phyloP scores from a whole-genome alignment of 2,888 invertebrate species.

The Andrena flavipes region DNA sequence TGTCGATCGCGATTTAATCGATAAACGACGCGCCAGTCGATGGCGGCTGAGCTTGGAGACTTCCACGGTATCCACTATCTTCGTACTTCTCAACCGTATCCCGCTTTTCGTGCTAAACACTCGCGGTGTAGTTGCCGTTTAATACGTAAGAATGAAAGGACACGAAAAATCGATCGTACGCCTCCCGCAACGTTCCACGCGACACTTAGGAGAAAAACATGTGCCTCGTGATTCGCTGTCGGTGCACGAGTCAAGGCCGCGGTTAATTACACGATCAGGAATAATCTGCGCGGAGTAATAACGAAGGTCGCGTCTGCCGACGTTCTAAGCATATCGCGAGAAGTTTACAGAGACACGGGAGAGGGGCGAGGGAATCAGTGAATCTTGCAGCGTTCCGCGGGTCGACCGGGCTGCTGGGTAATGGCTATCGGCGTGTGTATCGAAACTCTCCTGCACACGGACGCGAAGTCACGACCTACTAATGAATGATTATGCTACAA shows the following conservation, averaged over 20 bases:
- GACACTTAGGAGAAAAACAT: background rate
- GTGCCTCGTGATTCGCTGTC: background rate
- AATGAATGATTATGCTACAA: constrained; percentile 84
- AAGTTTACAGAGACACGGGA: background rate
- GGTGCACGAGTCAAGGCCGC: background rate
- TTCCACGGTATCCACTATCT: too few species aligned
- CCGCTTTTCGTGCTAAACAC: background rate
- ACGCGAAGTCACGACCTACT: constrained; percentile 84
- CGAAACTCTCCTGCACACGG: constrained; percentile 65
- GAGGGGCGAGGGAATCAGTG: constrained; percentile 1
- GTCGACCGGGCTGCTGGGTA: constrained; percentile 32
- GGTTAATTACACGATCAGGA: background rate
- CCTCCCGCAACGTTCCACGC: background rate
- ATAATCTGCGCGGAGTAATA: background rate
- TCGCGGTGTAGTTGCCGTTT: too few species aligned
- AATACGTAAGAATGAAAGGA: too few species aligned
- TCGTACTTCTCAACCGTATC: too few species aligned
- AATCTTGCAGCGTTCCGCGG: constrained; percentile 20
- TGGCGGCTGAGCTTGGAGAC: background rate
- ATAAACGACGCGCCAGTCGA: constrained; percentile 43
- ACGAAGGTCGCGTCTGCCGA: background rate
- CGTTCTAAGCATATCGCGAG: background rate
- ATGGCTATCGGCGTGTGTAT: constrained; percentile 45
- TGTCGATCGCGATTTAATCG: constrained; percentile 75
- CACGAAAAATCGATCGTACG: too few species aligned